phyloP scores from a whole-genome alignment of 2,888 invertebrate genomes.

The Troilus luridus region DNA sequence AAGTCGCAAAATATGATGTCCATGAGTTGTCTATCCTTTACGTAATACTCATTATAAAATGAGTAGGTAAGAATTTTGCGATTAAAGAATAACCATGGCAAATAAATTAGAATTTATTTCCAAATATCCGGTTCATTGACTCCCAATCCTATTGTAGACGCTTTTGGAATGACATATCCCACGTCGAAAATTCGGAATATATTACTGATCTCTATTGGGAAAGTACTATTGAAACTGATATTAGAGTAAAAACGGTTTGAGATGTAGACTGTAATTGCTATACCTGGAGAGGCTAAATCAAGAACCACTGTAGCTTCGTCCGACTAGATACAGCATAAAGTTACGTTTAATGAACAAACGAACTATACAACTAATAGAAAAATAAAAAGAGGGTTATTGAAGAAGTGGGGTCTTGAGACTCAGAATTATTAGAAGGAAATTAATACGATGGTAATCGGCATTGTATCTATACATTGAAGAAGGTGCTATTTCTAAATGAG shows the following conservation, averaged over 20 bases:
- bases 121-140: slow-evolving; percentile 17
- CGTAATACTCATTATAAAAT: not conserved
- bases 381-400: too few relatives aligned
- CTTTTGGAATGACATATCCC: slow-evolving; percentile 2
- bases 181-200: not conserved
- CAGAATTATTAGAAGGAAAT: too few relatives aligned
- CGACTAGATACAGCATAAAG: too few relatives aligned
- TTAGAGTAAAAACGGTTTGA: too few relatives aligned
- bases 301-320: too few relatives aligned
- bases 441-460: too few relatives aligned
- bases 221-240: not conserved
- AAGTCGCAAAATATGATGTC: too few relatives aligned
- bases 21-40: not conserved
- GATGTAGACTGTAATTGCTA: too few relatives aligned
- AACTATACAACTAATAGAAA: too few relatives aligned
- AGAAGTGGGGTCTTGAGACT: too few relatives aligned
- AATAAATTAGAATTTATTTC: not conserved
- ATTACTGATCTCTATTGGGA: not conserved
- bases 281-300: too few relatives aligned
- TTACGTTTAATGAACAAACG: too few relatives aligned
- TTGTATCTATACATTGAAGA: not conserved
- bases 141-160: not conserved
- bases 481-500: not conserved
- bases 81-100: not conserved
- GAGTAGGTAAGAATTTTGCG: not conserved